Evolutionary conservation across 2,797 vertebrate genomes (phyloP).

Genomic region (Melanotaenia maccullochi): DNA sequence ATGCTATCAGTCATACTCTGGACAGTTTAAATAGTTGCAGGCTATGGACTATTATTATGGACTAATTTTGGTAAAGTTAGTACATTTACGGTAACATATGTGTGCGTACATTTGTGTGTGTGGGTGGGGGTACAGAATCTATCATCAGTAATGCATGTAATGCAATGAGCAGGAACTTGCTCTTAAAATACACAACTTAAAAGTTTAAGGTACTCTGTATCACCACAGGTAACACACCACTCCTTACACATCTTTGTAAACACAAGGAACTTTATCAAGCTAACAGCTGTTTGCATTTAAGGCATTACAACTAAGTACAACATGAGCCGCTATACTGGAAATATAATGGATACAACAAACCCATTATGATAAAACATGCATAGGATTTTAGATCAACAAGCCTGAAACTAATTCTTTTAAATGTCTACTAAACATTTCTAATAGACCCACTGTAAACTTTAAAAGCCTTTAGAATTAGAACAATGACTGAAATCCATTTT

Average conservation of each 20-base stretch:
- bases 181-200: background rate
- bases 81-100: background rate
- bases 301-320: background rate
- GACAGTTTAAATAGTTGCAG: background rate
- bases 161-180: background rate
- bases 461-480: too few relatives aligned
- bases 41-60: background rate
- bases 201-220: background rate
- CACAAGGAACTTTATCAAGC: background rate
- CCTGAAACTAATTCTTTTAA: background rate
- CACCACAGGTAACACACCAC: background rate
- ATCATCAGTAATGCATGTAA: slow-evolving; percentile 3
- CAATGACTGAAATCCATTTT: background rate
- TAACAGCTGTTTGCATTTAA: background rate
- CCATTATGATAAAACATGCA: background rate
- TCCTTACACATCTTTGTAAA: background rate
- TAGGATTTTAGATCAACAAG: background rate
- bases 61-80: background rate
- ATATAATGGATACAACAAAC: background rate
- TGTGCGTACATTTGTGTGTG: background rate
- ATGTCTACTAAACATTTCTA: background rate
- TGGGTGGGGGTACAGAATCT: background rate
- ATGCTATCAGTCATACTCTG: slow-evolving; percentile 6
- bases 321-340: background rate
- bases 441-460: background rate